Conservation (phyloP, 1,140 invertebrate species). For the Zaprionus ghesquierei region DNA sequence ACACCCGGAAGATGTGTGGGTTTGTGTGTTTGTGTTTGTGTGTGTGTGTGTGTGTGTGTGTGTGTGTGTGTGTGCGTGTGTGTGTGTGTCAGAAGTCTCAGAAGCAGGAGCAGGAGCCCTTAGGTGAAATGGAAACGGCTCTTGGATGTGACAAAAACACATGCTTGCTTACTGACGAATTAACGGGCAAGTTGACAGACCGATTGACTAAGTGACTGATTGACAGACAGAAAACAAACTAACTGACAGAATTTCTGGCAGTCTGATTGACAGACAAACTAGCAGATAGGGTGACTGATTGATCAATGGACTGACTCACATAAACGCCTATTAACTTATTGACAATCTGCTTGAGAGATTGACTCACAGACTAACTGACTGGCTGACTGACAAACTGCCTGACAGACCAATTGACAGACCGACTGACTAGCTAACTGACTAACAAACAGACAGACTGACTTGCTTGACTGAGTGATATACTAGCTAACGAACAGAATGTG, state of each 20-base stretch:
- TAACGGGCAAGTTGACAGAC: not conserved
- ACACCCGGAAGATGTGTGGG: too few species aligned
- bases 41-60: not conserved
- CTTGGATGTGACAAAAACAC: not conserved
- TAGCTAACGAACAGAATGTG: too few species aligned
- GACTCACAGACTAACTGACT: not conserved
- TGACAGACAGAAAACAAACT: not conserved
- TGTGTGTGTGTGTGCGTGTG: not conserved
- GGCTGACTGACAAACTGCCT: not conserved
- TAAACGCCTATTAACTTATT: not conserved
- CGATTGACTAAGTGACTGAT: not conserved
- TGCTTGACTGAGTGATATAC: not conserved
- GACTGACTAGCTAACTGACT: too few species aligned
- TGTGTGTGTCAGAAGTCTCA: not conserved
- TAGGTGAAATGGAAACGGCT: not conserved
- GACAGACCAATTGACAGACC: not conserved
- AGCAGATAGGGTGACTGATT: not conserved
- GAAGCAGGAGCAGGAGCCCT: not conserved
- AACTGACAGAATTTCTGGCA: not conserved
- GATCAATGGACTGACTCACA: not conserved
- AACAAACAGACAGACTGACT: too few species aligned
- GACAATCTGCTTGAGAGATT: not conserved
- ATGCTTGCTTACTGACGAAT: not conserved
- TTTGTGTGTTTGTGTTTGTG: not conserved
- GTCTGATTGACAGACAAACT: not conserved